Percentiles rank a stretch among this genome's conserved stretches.
Conservation (phyloP, 2,113 vertebrate genomes). For the Turdus rufiventris region DNA sequence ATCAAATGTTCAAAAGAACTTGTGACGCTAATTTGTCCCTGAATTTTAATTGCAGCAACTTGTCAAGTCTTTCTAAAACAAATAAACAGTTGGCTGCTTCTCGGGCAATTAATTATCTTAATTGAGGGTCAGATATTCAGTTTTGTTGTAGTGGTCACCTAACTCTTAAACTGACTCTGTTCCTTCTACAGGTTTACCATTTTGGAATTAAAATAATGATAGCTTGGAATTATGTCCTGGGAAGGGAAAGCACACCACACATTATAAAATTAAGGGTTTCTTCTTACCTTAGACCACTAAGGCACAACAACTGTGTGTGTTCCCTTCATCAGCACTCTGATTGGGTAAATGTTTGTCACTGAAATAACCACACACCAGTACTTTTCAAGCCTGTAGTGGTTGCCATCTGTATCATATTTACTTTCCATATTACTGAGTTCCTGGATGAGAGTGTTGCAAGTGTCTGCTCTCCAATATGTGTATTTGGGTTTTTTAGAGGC, state of each 20-base stretch:
- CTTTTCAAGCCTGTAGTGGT: background rate
- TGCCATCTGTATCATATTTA: background rate
- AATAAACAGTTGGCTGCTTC: background rate
- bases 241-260: background rate
- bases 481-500: background rate
- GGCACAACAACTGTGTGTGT: background rate
- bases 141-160: background rate
- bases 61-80: background rate
- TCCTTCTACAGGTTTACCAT: background rate
- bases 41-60: background rate
- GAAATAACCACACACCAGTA: background rate
- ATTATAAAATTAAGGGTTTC: background rate
- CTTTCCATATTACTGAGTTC: background rate
- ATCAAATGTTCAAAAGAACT: background rate
- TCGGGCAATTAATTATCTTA: background rate
- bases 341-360: background rate
- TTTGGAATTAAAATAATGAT: background rate
- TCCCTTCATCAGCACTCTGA: background rate
- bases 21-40: background rate
- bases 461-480: rapidly evolving
- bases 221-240: background rate
- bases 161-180: background rate
- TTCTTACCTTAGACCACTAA: background rate
- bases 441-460: background rate
- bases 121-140: background rate